Percentiles rank a stretch among this genome's conserved stretches.
These are phyloP conservation scores for Callimorpha dominula DNA, from an alignment of 2,888 invertebrate species.

Conservation along the genomic window DNA sequence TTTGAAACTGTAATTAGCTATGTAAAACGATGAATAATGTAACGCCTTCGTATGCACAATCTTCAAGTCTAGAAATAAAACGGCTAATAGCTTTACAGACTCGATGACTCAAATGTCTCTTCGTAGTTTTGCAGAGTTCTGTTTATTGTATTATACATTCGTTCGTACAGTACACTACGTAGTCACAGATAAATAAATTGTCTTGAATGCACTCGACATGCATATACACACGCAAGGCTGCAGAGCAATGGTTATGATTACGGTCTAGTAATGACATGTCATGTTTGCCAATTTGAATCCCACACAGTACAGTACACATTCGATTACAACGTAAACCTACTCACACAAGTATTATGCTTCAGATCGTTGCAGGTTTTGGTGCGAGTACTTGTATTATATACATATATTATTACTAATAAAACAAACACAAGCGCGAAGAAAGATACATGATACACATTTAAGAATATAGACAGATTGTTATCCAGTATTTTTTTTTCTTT, in stretches of 20 bases:
- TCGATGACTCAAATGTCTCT: not conserved
- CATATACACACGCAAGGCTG: not conserved
- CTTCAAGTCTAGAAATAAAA: not conserved
- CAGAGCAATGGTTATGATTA: not conserved
- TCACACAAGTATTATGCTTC: not conserved
- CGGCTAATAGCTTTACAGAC: not conserved
- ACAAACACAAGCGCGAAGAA: not conserved
- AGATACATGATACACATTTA: not conserved
- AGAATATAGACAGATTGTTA: not conserved
- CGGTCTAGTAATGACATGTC: not conserved
- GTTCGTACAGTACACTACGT: too few species aligned
- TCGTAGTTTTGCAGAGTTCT: not conserved
- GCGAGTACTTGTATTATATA: too few species aligned
- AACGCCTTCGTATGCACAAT: slow-evolving; percentile 2
- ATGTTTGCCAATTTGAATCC: not conserved
- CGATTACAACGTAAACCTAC: not conserved
- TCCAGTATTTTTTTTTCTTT: not conserved
- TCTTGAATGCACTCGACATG: not conserved
- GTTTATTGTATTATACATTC: not conserved
- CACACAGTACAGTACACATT: not conserved
- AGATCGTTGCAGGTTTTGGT: not conserved
- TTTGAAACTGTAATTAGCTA: slow-evolving; percentile 23
- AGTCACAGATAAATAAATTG: not conserved
- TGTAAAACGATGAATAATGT: slow-evolving; percentile 16
- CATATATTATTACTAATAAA: too few species aligned